These are phyloP conservation scores for Tenodera sinensis DNA, from an alignment of 2,888 invertebrate species.

Conservation along the genomic window DNA sequence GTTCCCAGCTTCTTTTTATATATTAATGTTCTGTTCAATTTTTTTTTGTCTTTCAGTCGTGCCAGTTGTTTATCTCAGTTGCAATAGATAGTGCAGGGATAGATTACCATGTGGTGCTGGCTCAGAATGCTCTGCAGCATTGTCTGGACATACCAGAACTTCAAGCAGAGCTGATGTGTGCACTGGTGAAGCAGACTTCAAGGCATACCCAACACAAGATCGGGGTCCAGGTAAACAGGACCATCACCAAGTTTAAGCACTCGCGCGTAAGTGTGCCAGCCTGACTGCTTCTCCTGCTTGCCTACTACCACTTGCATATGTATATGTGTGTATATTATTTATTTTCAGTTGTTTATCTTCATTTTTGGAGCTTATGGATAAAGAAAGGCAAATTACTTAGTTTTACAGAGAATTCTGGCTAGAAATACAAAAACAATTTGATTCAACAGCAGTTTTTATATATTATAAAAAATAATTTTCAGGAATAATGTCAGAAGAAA, in stretches of 20 bases:
- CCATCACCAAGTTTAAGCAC: constrained; percentile 50
- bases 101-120: constrained; percentile 95
- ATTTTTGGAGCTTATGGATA: neutral
- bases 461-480: no score
- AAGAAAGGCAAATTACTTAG: neutral
- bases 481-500: no score
- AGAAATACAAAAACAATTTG: no score
- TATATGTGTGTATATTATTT: neutral
- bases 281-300: constrained; percentile 25
- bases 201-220: constrained; percentile 76
- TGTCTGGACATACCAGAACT: constrained; percentile 86
- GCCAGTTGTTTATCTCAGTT: constrained; percentile 93
- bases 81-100: constrained; percentile 90
- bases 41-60: constrained; percentile 60
- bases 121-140: constrained; percentile 92
- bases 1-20: no score
- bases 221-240: constrained; percentile 78
- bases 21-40: neutral
- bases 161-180: constrained; percentile 90
- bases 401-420: neutral
- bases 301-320: neutral
- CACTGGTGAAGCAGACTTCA: constrained; percentile 88
- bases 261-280: constrained; percentile 43
- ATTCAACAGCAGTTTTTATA: no score
- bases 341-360: neutral